phyloP scores from a whole-genome alignment of 2,113 vertebrate genomes.

The Pagrus major region DNA sequence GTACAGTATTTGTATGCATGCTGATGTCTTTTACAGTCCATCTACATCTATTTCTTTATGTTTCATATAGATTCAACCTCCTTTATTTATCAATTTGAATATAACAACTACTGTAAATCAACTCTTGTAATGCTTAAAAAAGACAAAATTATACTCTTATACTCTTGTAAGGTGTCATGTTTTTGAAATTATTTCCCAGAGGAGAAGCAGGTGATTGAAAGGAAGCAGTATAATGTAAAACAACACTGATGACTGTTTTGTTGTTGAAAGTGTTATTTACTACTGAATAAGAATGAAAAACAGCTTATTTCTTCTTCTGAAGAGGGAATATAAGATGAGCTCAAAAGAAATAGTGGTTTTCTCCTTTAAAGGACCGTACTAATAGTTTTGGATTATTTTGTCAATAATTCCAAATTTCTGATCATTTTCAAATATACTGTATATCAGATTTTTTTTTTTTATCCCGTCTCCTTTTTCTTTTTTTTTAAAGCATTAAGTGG shows the following conservation, averaged over 20 bases:
- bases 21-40: not conserved
- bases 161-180: not conserved
- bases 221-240: not conserved
- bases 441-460: no score
- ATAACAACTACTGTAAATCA: no score
- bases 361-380: not conserved
- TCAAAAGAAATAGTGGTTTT: not conserved
- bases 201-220: not conserved
- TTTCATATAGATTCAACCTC: not conserved
- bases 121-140: not conserved
- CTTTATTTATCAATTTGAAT: not conserved
- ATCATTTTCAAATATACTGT: not conserved
- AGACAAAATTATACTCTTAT: not conserved
- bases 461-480: no score
- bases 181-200: not conserved
- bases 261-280: not conserved
- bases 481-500: no score
- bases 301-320: constrained; percentile 4
- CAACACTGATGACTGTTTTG: no score
- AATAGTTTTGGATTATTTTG: not conserved
- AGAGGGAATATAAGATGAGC: not conserved
- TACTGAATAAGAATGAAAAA: not conserved
- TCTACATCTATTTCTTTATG: not conserved
- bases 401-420: not conserved
- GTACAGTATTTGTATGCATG: not conserved